Percentiles rank a stretch among this genome's conserved stretches.
These are phyloP conservation scores for Trimorus sp. DNA, from an alignment of 2,888 invertebrate species.

Conservation along the genomic window DNA sequence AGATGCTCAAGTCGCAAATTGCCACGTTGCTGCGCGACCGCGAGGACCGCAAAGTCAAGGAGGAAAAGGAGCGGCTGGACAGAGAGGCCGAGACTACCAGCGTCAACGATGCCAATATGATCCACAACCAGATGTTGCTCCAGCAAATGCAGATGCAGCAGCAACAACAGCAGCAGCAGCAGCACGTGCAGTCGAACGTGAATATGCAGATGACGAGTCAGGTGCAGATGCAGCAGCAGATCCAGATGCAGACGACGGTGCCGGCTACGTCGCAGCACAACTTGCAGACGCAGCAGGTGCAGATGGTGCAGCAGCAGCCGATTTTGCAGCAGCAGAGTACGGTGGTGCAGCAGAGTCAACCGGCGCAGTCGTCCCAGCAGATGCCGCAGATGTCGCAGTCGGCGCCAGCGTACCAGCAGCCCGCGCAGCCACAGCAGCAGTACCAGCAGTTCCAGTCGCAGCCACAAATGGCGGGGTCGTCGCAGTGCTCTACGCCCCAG, in stretches of 20 bases:
- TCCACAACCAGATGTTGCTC: slow-evolving; percentile 76
- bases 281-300: slow-evolving; percentile 81
- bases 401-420: slow-evolving; percentile 63
- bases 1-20: slow-evolving; percentile 94
- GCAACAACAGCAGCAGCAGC: slow-evolving; percentile 69
- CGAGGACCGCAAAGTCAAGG: slow-evolving; percentile 83
- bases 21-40: slow-evolving; percentile 87
- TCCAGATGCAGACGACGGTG: slow-evolving; percentile 73
- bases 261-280: slow-evolving; percentile 80
- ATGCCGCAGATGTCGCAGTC: slow-evolving; percentile 80
- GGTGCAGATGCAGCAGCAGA: slow-evolving; percentile 63
- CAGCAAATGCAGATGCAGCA: slow-evolving; percentile 74
- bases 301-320: slow-evolving; percentile 77
- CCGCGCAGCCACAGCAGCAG: slow-evolving; percentile 73
- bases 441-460: slow-evolving; percentile 75
- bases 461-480: slow-evolving; percentile 75
- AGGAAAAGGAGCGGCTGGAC: slow-evolving; percentile 82
- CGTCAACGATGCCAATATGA: slow-evolving; percentile 70
- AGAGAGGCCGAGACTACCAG: slow-evolving; percentile 75
- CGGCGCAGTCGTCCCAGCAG: slow-evolving; percentile 74
- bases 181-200: slow-evolving; percentile 62
- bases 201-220: slow-evolving; percentile 62
- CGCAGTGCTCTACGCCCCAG: slow-evolving; percentile 79
- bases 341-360: slow-evolving; percentile 73
- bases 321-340: slow-evolving; percentile 65